These are phyloP conservation scores for Danaus chrysippus DNA, from an alignment of 2,888 invertebrate genomes.

Conservation along the genomic window DNA sequence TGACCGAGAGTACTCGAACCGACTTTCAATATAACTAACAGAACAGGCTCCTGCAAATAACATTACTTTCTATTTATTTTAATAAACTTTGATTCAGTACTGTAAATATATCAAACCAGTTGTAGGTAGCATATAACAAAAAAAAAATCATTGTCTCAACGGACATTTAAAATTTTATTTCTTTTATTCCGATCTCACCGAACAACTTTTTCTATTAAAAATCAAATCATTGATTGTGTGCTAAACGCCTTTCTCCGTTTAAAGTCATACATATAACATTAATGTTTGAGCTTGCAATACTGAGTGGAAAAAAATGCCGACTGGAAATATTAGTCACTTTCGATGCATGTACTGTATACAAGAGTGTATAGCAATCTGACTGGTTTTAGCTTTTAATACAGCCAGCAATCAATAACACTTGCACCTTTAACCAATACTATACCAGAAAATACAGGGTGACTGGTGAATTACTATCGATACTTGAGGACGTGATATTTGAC, in stretches of 20 bases:
- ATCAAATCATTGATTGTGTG: conserved; percentile 26
- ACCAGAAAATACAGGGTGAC: neutral
- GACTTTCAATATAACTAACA: conserved; percentile 11
- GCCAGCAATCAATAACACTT: conserved; percentile 2
- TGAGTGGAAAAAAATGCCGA: conserved; percentile 30
- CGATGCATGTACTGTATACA: conserved; percentile 28
- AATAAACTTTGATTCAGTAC: neutral
- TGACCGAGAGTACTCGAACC: conserved; percentile 23
- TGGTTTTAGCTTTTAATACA: conserved; percentile 6
- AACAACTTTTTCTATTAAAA: conserved; percentile 12
- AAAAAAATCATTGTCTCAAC: neutral
- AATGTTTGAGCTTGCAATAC: conserved; percentile 21
- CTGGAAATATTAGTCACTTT: conserved; percentile 37
- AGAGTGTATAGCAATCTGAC: conserved; percentile 6
- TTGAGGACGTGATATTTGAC: too few relatives aligned
- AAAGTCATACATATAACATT: conserved; percentile 28
- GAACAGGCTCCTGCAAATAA: neutral
- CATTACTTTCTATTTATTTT: conserved; percentile 5
- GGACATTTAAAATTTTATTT: neutral
- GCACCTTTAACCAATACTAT: neutral
- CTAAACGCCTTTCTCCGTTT: conserved; percentile 27
- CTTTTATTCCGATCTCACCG: neutral
- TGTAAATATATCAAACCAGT: too few relatives aligned
- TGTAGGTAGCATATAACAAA: neutral
- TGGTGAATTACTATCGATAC: too few relatives aligned